These are phyloP conservation scores for Kryphioiulus occultus DNA, from an alignment of 2,888 invertebrate species.

Conservation along the genomic window DNA sequence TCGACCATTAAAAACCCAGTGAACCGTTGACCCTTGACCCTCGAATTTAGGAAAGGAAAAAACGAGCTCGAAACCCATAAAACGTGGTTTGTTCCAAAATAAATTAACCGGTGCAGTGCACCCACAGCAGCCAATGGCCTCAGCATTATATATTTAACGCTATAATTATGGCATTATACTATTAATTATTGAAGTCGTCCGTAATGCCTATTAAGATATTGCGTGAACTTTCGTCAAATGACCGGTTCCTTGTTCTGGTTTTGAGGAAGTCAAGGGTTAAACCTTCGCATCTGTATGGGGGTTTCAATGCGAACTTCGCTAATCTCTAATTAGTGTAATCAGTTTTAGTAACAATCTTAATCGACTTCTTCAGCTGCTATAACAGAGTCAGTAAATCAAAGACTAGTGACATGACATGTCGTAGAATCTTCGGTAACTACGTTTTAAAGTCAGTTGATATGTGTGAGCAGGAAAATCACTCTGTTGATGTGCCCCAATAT, in stretches of 20 bases:
- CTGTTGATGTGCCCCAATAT: too few relatives aligned
- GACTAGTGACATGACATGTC: too few relatives aligned
- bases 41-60: neutral
- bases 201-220: constrained; percentile 27
- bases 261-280: neutral
- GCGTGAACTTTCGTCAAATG: neutral
- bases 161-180: constrained; percentile 27
- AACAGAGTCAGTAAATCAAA: too few relatives aligned
- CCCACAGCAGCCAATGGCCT: constrained; percentile 36
- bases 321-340: too few relatives aligned
- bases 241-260: constrained; percentile 4
- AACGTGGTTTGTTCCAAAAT: neutral
- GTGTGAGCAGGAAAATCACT: too few relatives aligned
- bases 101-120: constrained; percentile 32
- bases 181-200: neutral
- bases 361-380: too few relatives aligned
- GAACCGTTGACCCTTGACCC: neutral
- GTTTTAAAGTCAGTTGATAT: too few relatives aligned
- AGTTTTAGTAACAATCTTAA: too few relatives aligned
- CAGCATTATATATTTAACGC: neutral
- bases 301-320: too few relatives aligned
- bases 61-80: neutral
- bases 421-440: too few relatives aligned
- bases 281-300: neutral
- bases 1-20: neutral